Evolutionary conservation across 2,797 vertebrate species (phyloP).

Genomic region (Miichthys miiuy): DNA sequence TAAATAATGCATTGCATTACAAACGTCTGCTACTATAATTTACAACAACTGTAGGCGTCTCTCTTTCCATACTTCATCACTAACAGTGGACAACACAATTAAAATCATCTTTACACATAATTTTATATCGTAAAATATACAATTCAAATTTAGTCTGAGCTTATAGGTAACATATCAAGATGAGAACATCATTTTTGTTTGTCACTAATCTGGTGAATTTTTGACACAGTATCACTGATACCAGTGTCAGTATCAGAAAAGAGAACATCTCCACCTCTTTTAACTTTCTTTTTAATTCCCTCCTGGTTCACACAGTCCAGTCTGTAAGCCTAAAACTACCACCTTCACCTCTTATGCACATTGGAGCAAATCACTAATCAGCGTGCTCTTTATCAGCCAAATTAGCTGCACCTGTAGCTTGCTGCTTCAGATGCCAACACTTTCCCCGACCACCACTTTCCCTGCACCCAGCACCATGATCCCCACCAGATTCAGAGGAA

Average conservation of each 20-base stretch:
- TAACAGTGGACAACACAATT: neutral
- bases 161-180: neutral
- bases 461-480: neutral
- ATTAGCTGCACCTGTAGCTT: conserved; percentile 58
- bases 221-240: neutral
- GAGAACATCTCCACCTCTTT: neutral
- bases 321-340: conserved; percentile 16
- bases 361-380: conserved; percentile 42
- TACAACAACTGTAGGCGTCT: neutral
- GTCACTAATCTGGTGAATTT: neutral
- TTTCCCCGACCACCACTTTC: neutral
- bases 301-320: conserved; percentile 21
- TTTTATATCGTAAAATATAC: neutral
- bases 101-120: no score
- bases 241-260: neutral
- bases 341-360: conserved; percentile 17
- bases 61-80: neutral
- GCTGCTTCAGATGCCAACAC: conserved; percentile 15
- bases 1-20: neutral
- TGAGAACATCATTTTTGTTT: neutral
- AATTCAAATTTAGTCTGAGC: neutral
- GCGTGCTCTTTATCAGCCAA: conserved; percentile 51
- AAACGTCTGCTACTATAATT: neutral
- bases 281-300: conserved; percentile 15
- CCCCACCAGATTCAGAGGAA: conserved; percentile 7